These are phyloP conservation scores for Molorchus minor DNA, from an alignment of 2,888 invertebrate genomes.

Conservation along the genomic window DNA sequence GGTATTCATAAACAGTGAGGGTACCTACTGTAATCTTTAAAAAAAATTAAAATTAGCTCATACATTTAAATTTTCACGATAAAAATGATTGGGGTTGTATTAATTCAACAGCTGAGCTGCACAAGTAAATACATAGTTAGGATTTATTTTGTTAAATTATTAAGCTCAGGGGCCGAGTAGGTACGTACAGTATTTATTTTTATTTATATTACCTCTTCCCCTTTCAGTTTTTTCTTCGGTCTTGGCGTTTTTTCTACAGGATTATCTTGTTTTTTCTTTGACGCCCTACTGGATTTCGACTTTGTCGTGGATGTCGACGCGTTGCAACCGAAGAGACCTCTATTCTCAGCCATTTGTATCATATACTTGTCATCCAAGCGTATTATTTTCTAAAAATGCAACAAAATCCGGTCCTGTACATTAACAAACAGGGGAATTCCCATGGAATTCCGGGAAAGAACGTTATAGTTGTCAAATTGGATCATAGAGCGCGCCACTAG, in stretches of 20 bases:
- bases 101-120: too few relatives aligned
- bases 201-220: slow-evolving; percentile 50
- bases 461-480: neutral
- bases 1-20: too few relatives aligned
- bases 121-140: too few relatives aligned
- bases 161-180: too few relatives aligned
- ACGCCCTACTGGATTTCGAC: slow-evolving; percentile 56
- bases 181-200: neutral
- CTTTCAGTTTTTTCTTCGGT: slow-evolving; percentile 50
- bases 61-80: too few relatives aligned
- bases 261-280: slow-evolving; percentile 59
- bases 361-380: slow-evolving; percentile 83
- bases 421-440: too few relatives aligned
- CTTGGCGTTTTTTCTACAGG: slow-evolving; percentile 43
- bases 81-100: too few relatives aligned
- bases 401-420: neutral
- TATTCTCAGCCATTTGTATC: slow-evolving; percentile 83
- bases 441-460: neutral
- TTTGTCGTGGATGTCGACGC: slow-evolving; percentile 58
- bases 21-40: too few relatives aligned
- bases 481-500: too few relatives aligned
- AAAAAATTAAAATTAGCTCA: too few relatives aligned
- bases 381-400: slow-evolving; percentile 70
- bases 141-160: too few relatives aligned
- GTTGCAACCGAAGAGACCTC: slow-evolving; percentile 74